A percentile compares a stretch with the other conserved stretches of the same genome.
Conservation (phyloP, 1,140 invertebrate species). For the Hyles euphorbiae region DNA sequence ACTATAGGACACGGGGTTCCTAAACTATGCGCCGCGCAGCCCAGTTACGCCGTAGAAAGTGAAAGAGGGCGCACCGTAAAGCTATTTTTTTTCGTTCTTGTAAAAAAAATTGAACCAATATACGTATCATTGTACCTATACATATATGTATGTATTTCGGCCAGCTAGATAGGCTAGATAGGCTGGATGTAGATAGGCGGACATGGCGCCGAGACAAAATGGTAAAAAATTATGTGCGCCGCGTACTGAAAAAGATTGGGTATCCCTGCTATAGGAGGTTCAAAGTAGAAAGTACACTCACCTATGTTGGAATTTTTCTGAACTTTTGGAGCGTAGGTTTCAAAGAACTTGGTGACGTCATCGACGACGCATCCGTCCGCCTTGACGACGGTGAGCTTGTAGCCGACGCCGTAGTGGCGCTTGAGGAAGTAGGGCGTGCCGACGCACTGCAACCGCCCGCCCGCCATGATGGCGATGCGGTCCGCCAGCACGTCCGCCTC, state of each 20-base stretch:
- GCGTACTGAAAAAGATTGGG: neutral
- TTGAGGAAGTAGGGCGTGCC: slow-evolving; percentile 76
- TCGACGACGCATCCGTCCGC: slow-evolving; percentile 72
- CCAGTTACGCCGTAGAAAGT: too few species aligned
- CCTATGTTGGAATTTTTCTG: slow-evolving; percentile 64
- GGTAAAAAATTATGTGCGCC: too few species aligned
- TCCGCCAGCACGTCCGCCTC: slow-evolving; percentile 97
- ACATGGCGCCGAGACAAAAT: too few species aligned
- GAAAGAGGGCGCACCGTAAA: too few species aligned
- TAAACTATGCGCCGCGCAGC: too few species aligned
- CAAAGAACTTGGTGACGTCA: slow-evolving; percentile 75
- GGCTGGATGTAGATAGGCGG: too few species aligned
- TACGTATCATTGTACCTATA: too few species aligned
- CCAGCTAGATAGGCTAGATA: too few species aligned
- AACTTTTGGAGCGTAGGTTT: slow-evolving; percentile 76
- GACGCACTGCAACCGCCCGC: slow-evolving; percentile 85
- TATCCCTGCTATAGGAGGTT: neutral
- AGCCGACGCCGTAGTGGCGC: slow-evolving; percentile 70
- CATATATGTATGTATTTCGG: too few species aligned
- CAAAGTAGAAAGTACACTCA: slow-evolving; percentile 10
- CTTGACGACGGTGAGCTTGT: slow-evolving; percentile 66
- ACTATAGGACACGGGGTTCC: too few species aligned
- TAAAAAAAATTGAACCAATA: too few species aligned
- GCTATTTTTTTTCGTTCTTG: too few species aligned
- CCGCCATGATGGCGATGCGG: slow-evolving; percentile 93